Conservation (phyloP, 2,113 vertebrate genomes). For the Apodemus sylvaticus region DNA sequence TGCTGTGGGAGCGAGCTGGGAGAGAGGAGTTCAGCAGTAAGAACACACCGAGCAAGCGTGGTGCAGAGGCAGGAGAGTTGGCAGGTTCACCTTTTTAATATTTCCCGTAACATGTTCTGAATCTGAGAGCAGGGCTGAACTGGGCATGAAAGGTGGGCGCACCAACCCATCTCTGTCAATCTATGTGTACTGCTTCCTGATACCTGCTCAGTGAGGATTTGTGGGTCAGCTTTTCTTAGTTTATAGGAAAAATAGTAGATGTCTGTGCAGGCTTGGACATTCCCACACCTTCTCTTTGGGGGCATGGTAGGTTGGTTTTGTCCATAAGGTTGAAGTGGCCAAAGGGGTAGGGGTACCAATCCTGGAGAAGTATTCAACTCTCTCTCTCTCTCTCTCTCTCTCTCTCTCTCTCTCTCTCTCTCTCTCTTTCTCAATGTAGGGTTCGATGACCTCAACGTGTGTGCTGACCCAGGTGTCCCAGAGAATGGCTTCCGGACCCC, state of each 20-base stretch:
- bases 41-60: no score
- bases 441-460: conserved; percentile 86
- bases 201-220: not conserved
- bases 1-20: no score
- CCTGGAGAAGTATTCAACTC: not conserved
- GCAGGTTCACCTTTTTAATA: no score
- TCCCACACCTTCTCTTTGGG: not conserved
- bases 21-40: no score
- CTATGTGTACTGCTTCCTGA: accelerated
- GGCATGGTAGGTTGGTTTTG: no score
- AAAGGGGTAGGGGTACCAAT: accelerated
- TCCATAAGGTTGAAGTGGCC: not conserved
- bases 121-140: not conserved
- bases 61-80: no score
- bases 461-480: conserved; percentile 88
- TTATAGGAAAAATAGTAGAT: not conserved
- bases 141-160: not conserved
- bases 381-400: conserved; percentile 49
- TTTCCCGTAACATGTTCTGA: not conserved
- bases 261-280: not conserved
- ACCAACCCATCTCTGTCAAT: not conserved
- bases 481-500: conserved; percentile 90
- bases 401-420: not conserved
- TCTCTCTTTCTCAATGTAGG: conserved; percentile 69
- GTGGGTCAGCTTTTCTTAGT: not conserved